Percentiles rank a stretch among this genome's conserved stretches.
Evolutionary conservation across 1,140 invertebrate genomes (phyloP).

Genomic region (Portunus trituberculatus): DNA sequence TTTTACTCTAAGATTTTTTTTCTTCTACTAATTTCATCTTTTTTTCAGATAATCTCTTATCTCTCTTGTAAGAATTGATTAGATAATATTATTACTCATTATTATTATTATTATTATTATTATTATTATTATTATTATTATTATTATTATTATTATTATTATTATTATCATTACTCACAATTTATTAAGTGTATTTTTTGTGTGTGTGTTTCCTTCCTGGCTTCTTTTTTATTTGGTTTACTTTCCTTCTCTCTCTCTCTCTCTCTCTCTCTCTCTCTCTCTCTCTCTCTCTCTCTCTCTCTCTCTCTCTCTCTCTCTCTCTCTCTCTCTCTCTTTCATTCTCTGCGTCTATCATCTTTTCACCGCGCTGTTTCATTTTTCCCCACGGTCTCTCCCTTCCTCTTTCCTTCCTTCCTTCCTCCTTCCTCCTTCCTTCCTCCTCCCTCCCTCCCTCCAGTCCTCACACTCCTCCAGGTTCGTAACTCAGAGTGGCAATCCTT

Average conservation of each 20-base stretch:
- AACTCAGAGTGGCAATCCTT: conserved; percentile 12
- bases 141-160: too few species aligned
- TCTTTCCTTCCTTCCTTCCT: neutral
- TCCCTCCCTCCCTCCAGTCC: neutral
- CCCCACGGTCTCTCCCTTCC: neutral
- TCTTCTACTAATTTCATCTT: neutral
- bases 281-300: neutral
- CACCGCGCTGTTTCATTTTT: neutral
- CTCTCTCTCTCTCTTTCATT: conserved; percentile 18
- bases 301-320: conserved; percentile 17
- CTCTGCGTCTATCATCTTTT: neutral
- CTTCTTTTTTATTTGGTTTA: neutral
- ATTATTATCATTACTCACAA: neutral
- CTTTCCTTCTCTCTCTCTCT: too few species aligned
- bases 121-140: too few species aligned
- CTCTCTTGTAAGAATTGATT: too few species aligned
- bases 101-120: too few species aligned
- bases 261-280: neutral
- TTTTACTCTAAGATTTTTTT: neutral
- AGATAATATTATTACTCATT: neutral
- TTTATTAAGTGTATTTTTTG: neutral
- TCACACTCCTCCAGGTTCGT: conserved; percentile 24
- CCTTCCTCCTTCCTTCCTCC: neutral
- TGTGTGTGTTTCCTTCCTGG: neutral
- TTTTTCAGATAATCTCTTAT: neutral